Conservation (phyloP, 2,888 invertebrate genomes). For the Hypselothyrea guttata region DNA sequence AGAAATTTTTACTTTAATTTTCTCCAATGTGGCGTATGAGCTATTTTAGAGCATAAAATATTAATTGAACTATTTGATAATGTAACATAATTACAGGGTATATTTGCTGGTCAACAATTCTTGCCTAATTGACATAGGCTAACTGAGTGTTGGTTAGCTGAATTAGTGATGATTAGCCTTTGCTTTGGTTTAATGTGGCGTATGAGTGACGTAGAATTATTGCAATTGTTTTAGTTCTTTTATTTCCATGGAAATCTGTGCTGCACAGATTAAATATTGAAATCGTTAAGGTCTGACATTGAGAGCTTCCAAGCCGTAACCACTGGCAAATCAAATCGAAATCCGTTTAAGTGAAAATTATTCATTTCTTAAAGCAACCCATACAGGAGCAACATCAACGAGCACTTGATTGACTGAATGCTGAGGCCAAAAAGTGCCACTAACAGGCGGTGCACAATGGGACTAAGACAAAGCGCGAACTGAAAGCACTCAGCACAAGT, state of each 20-base stretch:
- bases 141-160: no score
- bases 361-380: conserved; percentile 31
- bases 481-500: conserved; percentile 57
- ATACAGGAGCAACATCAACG: conserved; percentile 40
- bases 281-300: background rate
- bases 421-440: conserved; percentile 58
- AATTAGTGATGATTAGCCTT: no score
- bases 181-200: conserved; percentile 42
- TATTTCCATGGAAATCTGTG: no score
- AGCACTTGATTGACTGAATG: conserved; percentile 62
- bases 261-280: background rate
- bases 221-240: conserved; percentile 33
- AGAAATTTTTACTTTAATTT: no score
- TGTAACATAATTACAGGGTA: no score
- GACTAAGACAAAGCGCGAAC: conserved; percentile 68
- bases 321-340: conserved; percentile 4
- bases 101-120: no score
- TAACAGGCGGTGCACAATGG: conserved; percentile 59
- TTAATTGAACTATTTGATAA: no score
- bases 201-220: conserved; percentile 47
- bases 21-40: no score
- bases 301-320: background rate
- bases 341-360: conserved; percentile 25
- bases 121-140: no score
- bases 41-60: no score